A percentile compares a stretch with the other conserved stretches of the same genome.
phyloP scores from a whole-genome alignment of 1,140 invertebrate species.

The Hycleus cichorii region DNA sequence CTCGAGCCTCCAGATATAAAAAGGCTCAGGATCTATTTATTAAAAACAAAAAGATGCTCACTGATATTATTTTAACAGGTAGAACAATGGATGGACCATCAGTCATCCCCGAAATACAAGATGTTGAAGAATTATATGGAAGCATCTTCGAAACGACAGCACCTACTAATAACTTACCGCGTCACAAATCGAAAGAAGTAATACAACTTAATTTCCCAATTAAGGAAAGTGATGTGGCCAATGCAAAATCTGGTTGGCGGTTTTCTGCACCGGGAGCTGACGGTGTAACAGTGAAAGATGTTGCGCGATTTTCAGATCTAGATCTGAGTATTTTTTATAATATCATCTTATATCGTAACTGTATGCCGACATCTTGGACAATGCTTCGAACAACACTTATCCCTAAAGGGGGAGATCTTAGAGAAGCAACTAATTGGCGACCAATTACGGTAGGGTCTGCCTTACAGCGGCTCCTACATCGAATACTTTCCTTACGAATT shows the following conservation, averaged over 20 bases:
- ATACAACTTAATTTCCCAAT: neutral
- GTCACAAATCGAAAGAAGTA: too few species aligned
- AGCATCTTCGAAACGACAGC: neutral
- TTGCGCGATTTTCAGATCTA: neutral
- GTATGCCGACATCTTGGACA: neutral
- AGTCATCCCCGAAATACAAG: neutral
- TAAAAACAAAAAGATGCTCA: neutral
- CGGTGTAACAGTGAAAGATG: constrained; percentile 1
- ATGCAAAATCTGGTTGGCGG: constrained; percentile 2
- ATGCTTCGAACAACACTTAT: constrained; percentile 13
- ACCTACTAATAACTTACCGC: neutral
- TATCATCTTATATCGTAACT: constrained; percentile 5
- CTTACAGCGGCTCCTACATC: constrained; percentile 32
- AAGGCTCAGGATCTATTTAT: constrained; percentile 6
- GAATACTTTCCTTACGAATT: constrained; percentile 33
- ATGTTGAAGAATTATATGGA: neutral
- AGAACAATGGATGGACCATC: too few species aligned
- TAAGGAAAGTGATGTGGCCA: neutral
- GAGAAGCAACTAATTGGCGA: constrained; percentile 21
- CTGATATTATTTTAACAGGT: neutral
- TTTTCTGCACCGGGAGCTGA: constrained; percentile 16
- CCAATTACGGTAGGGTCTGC: constrained; percentile 42
- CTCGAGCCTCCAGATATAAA: neutral
- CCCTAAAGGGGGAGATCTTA: constrained; percentile 12
- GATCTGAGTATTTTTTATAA: constrained; percentile 6